Percentiles rank a stretch among this genome's conserved stretches.
phyloP scores from a whole-genome alignment of 2,888 invertebrate species.

The Pediacus dermestoides region DNA sequence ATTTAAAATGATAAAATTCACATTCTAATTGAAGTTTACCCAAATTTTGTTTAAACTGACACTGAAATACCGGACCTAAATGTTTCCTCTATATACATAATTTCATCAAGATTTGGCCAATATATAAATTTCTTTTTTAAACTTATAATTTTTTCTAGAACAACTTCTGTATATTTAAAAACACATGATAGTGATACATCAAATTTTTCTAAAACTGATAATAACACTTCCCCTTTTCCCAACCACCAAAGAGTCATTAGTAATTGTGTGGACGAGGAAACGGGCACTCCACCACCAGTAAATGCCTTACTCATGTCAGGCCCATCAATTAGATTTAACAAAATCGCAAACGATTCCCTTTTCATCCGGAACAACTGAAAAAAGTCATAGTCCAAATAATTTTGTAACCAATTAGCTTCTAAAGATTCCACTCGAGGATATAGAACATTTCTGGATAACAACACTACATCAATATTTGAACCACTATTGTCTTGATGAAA shows the following conservation, averaged over 20 bases:
- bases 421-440: no score
- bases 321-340: slow-evolving; percentile 2
- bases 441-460: no score
- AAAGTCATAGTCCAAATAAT: slow-evolving; percentile 5
- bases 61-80: no score
- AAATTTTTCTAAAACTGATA: slow-evolving; percentile 4
- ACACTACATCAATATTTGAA: no score
- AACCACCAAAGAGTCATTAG: slow-evolving; percentile 8
- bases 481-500: no score
- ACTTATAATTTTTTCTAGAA: background rate
- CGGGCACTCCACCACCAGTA: slow-evolving; percentile 5
- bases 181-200: background rate
- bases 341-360: background rate
- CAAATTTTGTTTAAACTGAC: no score
- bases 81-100: background rate
- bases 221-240: slow-evolving; percentile 6
- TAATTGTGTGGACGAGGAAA: background rate
- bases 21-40: no score
- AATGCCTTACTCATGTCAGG: background rate
- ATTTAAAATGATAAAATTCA: no score
- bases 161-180: slow-evolving; percentile 2
- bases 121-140: slow-evolving; percentile 4
- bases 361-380: slow-evolving; percentile 3
- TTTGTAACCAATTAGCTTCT: no score
- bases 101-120: slow-evolving; percentile 6